Conservation (phyloP, 2,113 vertebrate species). For the Pseudonaja textilis region DNA sequence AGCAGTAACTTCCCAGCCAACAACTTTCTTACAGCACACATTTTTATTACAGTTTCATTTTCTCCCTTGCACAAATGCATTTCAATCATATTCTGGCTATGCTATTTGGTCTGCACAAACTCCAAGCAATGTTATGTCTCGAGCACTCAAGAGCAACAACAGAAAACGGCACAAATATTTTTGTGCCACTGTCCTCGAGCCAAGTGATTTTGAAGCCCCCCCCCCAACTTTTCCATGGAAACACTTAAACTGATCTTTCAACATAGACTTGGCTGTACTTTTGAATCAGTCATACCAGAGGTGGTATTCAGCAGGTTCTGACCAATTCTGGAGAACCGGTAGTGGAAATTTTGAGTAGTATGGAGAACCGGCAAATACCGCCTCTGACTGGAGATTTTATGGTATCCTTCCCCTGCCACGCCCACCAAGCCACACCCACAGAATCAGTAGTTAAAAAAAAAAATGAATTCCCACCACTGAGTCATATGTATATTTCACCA, state of each 20-base stretch:
- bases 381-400: no score
- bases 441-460: no score
- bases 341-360: no score
- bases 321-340: no score
- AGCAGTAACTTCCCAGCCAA: no score
- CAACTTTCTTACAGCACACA: not conserved
- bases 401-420: no score
- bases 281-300: not conserved
- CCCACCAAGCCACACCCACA: no score
- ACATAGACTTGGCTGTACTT: not conserved
- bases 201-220: not conserved
- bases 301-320: no score
- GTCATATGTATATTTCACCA: not conserved
- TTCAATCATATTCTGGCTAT: not conserved
- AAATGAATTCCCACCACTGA: no score
- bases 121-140: not conserved
- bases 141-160: not conserved
- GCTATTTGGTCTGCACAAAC: not conserved
- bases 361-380: no score
- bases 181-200: not conserved
- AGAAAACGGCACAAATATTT: not conserved
- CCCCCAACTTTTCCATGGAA: not conserved
- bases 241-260: not conserved
- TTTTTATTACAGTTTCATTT: not conserved
- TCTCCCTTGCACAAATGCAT: not conserved